These are phyloP conservation scores for Physella acuta DNA, from an alignment of 1,140 invertebrate species.

Conservation along the genomic window DNA sequence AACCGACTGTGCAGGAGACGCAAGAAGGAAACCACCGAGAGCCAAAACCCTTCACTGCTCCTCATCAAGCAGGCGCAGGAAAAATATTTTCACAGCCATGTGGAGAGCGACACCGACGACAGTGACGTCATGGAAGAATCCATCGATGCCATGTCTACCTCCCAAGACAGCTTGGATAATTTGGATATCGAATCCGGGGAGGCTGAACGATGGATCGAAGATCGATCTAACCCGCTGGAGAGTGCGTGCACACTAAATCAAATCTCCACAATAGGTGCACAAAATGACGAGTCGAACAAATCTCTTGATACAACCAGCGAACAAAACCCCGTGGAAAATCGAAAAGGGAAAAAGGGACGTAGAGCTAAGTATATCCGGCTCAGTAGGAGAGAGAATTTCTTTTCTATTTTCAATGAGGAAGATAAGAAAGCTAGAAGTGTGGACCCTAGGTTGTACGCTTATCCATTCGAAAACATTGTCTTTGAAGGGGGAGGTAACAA, in stretches of 20 bases:
- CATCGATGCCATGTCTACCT: not conserved
- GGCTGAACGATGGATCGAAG: no score
- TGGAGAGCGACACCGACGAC: slow-evolving; percentile 14
- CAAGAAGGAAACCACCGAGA: not conserved
- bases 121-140: slow-evolving; percentile 14
- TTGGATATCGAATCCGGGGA: not conserved
- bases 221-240: no score
- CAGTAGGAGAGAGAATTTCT: slow-evolving; percentile 17
- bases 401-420: slow-evolving; percentile 27
- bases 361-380: slow-evolving; percentile 23
- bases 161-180: not conserved
- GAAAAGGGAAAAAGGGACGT: not conserved
- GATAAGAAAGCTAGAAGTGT: slow-evolving; percentile 28
- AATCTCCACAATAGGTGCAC: no score
- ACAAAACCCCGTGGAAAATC: no score
- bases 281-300: no score
- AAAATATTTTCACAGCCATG: slow-evolving; percentile 26
- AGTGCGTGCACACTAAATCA: no score
- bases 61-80: slow-evolving; percentile 24
- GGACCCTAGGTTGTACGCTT: slow-evolving; percentile 35
- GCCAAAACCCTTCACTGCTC: not conserved
- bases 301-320: no score
- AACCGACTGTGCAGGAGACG: slow-evolving; percentile 1
- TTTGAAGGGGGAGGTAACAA: slow-evolving; percentile 46
- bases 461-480: slow-evolving; percentile 42